Conservation (phyloP, 1,140 invertebrate species). For the Belonocnema kinseyi region DNA sequence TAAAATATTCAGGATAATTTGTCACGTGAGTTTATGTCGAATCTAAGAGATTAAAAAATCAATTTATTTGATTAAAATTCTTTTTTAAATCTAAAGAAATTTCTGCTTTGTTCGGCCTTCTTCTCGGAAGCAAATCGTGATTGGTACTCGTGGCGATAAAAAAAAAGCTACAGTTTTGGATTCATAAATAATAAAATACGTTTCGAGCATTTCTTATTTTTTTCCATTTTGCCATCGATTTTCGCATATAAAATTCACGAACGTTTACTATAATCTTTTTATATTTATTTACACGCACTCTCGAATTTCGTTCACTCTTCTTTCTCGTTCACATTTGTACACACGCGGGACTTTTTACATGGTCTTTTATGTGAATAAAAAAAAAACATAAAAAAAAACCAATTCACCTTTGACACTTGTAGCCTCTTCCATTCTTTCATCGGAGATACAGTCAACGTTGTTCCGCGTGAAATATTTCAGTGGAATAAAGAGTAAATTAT, state of each 20-base stretch:
- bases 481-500: neutral
- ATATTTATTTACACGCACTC: slow-evolving; percentile 47
- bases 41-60: too few relatives aligned
- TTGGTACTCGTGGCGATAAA: neutral
- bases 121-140: neutral
- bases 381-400: neutral
- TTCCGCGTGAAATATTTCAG: neutral
- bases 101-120: neutral
- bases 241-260: slow-evolving; percentile 15
- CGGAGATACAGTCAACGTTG: neutral
- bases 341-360: slow-evolving; percentile 8
- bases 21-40: too few relatives aligned
- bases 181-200: slow-evolving; percentile 10
- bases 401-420: neutral
- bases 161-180: neutral
- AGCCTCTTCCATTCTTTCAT: neutral
- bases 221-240: neutral
- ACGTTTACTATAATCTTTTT: slow-evolving; percentile 39
- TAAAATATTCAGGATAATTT: too few relatives aligned
- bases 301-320: slow-evolving; percentile 25
- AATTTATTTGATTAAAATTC: too few relatives aligned
- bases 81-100: neutral
- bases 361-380: neutral
- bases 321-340: neutral
- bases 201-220: neutral